phyloP scores from a whole-genome alignment of 2,797 vertebrate species.

The Sebastes steindachneri region DNA sequence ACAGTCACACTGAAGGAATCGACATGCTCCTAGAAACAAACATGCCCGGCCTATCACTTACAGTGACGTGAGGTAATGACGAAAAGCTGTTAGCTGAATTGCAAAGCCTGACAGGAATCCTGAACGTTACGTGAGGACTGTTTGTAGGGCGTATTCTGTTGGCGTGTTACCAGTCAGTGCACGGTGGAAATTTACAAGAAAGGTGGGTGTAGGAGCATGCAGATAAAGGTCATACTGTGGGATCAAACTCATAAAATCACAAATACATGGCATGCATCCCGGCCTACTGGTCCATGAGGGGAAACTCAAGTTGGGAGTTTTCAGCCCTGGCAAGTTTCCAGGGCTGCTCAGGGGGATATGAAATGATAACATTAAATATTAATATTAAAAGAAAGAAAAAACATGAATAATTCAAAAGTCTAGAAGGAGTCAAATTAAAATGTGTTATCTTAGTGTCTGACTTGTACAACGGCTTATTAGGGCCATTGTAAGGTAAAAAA shows the following conservation, averaged over 20 bases:
- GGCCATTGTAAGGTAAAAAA: neutral
- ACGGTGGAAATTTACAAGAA: slow-evolving; percentile 26
- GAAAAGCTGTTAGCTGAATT: slow-evolving; percentile 36
- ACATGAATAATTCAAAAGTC: neutral
- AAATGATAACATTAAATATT: slow-evolving; percentile 11
- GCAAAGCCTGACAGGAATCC: slow-evolving; percentile 35
- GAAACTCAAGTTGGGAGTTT: neutral
- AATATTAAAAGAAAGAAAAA: neutral
- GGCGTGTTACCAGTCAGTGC: slow-evolving; percentile 13
- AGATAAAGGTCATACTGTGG: slow-evolving; percentile 45
- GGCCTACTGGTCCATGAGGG: slow-evolving; percentile 10
- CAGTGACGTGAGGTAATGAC: slow-evolving; percentile 12
- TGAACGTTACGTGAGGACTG: neutral
- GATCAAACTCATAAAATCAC: slow-evolving; percentile 48
- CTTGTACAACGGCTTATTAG: neutral
- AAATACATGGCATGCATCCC: slow-evolving; percentile 48
- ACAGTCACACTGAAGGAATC: neutral
- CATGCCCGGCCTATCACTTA: slow-evolving; percentile 13
- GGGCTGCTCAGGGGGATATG: neutral
- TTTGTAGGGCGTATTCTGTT: neutral
- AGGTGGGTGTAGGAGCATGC: slow-evolving; percentile 32
- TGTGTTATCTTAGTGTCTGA: neutral
- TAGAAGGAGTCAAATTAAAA: neutral
- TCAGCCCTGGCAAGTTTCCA: slow-evolving; percentile 5
- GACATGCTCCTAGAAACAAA: slow-evolving; percentile 25